Base-by-base conservation (phyloP, 2,888 invertebrate species). In the Sthenelais limicola region DNA sequence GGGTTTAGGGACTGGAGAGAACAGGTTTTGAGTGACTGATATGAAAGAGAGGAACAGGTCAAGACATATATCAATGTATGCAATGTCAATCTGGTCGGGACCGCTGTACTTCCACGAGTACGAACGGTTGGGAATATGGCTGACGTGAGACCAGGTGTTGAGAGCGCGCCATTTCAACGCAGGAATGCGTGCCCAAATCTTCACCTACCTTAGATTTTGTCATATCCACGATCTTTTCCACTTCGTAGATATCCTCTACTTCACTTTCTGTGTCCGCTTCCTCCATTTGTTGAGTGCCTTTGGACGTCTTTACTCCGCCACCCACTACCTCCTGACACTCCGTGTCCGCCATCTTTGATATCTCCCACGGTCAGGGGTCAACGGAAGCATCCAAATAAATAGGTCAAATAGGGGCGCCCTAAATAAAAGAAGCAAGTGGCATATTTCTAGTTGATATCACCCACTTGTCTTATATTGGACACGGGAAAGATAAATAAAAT, bases 161-260 rank as follows among this genome's bases (percentile, higher is more conserved):
- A 28, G 9, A 24, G 35, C 18, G 33, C 33, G n/a, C 18, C 32
- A n/a, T 26, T 62, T 62, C 38, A 4, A 35, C 35, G 3, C 62
- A 28, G 9, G 26, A 35, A 26, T 62, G 28, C 35, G 38, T 1
- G 24, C n/a, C n/a, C n/a, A n/a, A n/a, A n/a, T n/a, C n/a, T n/a
- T n/a, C n/a, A n/a, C 62, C 9, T 35, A 62, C 62, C 62, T 62
- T 62, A 5, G 62, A 62, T 62, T 62, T 62, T 5, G 62, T 52
- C 70, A 70, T 70, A n/a, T 54, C 70, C 24, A 70, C 54, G 5
- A 70, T 70, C 56, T 70, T 70, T 56, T 70, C 70, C 70, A 70
- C 70, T 54, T 70, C 70, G 35, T 70, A 70, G 30, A 54, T 54
- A 28, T 70, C 70, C 49, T 70, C 70, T 24, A 18, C 32, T 12